A percentile compares a stretch with the other conserved stretches of the same genome.
phyloP scores from a whole-genome alignment of 2,797 vertebrate species.

The Podargus strigoides region DNA sequence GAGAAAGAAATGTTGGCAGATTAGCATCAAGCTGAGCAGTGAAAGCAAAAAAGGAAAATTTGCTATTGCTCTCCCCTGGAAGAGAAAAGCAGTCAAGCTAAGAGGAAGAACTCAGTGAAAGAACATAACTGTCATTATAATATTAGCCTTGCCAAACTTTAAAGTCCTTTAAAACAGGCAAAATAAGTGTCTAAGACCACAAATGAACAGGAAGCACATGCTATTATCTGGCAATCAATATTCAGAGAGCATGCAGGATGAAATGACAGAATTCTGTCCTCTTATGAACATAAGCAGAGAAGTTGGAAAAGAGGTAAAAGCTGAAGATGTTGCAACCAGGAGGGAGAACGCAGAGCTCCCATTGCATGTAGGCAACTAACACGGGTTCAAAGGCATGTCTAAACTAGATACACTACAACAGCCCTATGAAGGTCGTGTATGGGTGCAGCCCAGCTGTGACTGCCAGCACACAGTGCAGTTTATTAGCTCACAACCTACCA shows the following conservation, averaged over 20 bases:
- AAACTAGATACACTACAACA: not conserved
- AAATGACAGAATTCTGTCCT: not conserved
- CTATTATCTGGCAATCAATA: not conserved
- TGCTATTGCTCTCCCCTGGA: not conserved
- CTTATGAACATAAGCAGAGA: not conserved
- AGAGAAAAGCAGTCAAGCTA: slow-evolving; percentile 8
- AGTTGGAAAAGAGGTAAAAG: not conserved
- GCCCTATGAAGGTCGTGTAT: not conserved
- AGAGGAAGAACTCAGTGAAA: slow-evolving; percentile 1
- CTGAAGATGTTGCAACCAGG: not conserved
- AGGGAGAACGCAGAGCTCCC: not conserved
- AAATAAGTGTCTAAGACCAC: not conserved
- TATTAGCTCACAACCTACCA: not conserved
- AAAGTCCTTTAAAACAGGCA: not conserved
- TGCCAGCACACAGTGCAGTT: not conserved
- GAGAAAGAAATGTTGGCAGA: not conserved
- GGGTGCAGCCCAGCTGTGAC: not conserved
- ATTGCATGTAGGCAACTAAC: not conserved
- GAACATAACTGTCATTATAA: not conserved
- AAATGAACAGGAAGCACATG: not conserved
- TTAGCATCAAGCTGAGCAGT: slow-evolving; percentile 7
- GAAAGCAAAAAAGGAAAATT: slow-evolving; percentile 1
- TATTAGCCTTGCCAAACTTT: not conserved
- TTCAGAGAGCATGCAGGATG: not conserved
- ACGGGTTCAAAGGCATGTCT: not conserved